Conservation (phyloP, 2,113 vertebrate genomes). For the Cephalopterus ornatus region DNA sequence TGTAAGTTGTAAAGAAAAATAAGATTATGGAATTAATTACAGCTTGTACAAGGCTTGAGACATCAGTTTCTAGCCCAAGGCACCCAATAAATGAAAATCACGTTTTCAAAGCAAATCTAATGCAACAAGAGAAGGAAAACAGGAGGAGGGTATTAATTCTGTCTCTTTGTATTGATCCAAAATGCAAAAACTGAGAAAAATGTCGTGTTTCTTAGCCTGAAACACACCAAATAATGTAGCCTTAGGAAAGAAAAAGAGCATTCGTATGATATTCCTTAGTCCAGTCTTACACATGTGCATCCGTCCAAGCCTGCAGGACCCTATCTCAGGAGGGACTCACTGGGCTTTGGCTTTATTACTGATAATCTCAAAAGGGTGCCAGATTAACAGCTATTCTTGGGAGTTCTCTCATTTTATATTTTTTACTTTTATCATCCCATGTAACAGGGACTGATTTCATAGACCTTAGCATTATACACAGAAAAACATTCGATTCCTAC, state of each 20-base stretch:
- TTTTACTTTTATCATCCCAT: not conserved
- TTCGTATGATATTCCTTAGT: not conserved
- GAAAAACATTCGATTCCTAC: not conserved
- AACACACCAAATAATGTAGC: constrained; percentile 78
- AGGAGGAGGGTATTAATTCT: constrained; percentile 64
- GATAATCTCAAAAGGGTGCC: not conserved
- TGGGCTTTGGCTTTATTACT: not conserved
- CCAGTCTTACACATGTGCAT: rapidly evolving
- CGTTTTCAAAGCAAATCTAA: constrained; percentile 83
- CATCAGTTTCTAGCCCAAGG: not conserved
- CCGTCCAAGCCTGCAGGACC: not conserved
- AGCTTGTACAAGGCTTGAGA: not conserved
- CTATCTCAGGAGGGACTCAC: not conserved
- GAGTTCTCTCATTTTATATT: not conserved
- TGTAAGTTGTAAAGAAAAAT: not conserved
- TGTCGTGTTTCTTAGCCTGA: constrained; percentile 72
- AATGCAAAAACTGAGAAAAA: constrained; percentile 76
- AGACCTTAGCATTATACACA: not conserved
- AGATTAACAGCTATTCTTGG: not conserved
- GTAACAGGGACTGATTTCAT: not conserved
- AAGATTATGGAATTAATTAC: not conserved
- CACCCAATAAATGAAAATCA: constrained; percentile 4
- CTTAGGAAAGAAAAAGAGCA: not conserved
- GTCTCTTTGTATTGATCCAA: constrained; percentile 73
- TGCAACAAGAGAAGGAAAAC: constrained; percentile 77